Percentiles rank a stretch among this genome's conserved stretches.
Evolutionary conservation across 2,113 vertebrate species (phyloP).

Genomic region (Callipepla californica): DNA sequence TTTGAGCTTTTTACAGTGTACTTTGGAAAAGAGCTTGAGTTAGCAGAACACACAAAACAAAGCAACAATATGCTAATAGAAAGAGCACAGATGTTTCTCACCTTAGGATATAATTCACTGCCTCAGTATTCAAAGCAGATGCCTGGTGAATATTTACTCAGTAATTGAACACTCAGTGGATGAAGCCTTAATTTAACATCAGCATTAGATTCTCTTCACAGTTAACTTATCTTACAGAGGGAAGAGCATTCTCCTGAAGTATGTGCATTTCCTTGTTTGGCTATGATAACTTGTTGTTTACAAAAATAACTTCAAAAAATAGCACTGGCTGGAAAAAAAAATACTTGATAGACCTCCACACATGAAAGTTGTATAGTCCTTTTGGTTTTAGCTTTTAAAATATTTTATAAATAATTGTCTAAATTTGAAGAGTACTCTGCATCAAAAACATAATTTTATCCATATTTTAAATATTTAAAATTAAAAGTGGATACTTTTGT

Average conservation of each 20-base stretch:
- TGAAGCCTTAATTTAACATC: conserved; percentile 40
- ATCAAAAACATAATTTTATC: background rate
- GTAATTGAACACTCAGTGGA: conserved; percentile 12
- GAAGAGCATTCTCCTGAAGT: conserved; percentile 2
- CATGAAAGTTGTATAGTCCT: background rate
- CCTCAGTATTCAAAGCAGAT: conserved; percentile 27
- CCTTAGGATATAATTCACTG: conserved; percentile 13
- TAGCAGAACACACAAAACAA: conserved; percentile 46
- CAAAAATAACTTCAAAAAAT: background rate
- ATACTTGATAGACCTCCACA: background rate
- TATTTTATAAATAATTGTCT: background rate
- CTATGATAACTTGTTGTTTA: background rate
- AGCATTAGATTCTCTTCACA: conserved; percentile 6
- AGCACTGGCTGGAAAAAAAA: background rate
- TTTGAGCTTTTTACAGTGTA: conserved; percentile 30
- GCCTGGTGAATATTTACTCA: conserved; percentile 51
- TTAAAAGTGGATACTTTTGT: background rate
- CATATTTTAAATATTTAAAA: background rate
- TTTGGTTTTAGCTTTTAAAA: background rate
- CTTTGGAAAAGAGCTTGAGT: conserved; percentile 40
- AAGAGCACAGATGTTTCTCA: conserved; percentile 3
- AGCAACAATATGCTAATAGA: conserved; percentile 56
- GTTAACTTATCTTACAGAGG: conserved; percentile 16
- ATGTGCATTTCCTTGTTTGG: background rate
- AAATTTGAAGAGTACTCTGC: background rate